Conservation (phyloP, 1,140 invertebrate genomes). For the Capitella teleta region DNA sequence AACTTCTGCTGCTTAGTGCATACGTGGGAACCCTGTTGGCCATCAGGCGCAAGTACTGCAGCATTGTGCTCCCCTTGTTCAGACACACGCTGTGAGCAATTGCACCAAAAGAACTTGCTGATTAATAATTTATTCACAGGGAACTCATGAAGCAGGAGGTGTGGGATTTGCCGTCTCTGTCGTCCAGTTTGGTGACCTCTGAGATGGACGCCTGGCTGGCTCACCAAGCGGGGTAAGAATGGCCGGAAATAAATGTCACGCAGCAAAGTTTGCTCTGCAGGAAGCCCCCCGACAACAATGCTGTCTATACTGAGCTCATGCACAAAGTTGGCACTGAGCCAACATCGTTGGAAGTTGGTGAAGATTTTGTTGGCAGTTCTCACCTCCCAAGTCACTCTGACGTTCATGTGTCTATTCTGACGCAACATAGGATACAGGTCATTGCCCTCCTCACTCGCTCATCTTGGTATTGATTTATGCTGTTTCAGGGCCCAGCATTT, state of each 20-base stretch:
- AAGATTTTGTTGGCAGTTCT: constrained; percentile 37
- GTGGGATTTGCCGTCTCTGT: neutral
- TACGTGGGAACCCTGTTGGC: constrained; percentile 42
- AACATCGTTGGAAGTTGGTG: constrained; percentile 21
- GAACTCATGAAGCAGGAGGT: neutral
- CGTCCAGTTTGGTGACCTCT: neutral
- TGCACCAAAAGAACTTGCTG: neutral
- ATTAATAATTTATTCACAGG: neutral
- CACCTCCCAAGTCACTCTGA: constrained; percentile 44
- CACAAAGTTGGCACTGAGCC: constrained; percentile 15
- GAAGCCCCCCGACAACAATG: constrained; percentile 1
- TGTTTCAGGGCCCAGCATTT: constrained; percentile 40
- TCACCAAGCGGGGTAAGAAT: too few species aligned
- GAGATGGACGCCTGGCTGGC: constrained; percentile 16
- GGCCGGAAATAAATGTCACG: too few species aligned
- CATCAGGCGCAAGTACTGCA: constrained; percentile 31
- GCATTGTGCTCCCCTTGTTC: constrained; percentile 36
- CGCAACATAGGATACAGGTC: constrained; percentile 37
- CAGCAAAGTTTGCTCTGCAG: too few species aligned
- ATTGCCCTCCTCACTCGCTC: constrained; percentile 4
- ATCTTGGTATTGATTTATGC: neutral
- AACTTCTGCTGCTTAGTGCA: constrained; percentile 32
- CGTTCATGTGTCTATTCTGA: constrained; percentile 38
- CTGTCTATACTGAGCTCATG: constrained; percentile 11
- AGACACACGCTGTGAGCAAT: constrained; percentile 32